Percentiles rank a stretch among this genome's conserved stretches.
These are phyloP conservation scores for Pachypanchax playfairii DNA, from an alignment of 2,113 vertebrate genomes.

Conservation along the genomic window DNA sequence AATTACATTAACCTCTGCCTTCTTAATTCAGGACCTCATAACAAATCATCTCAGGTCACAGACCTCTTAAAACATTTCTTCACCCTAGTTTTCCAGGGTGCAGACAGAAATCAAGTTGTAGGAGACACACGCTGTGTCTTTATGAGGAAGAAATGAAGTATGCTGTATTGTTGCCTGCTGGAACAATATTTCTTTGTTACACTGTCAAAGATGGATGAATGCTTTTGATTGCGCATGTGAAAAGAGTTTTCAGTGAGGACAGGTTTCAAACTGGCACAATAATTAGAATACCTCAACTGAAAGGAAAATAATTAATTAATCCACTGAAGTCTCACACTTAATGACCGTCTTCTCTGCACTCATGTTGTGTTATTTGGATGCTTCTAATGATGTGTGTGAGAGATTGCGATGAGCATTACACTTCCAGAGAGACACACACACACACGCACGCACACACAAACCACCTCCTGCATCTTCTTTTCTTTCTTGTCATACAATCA, in stretches of 20 bases:
- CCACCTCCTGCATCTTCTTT: slow-evolving; percentile 22
- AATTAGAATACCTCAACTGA: slow-evolving; percentile 68
- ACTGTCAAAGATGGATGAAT: slow-evolving; percentile 23
- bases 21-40: slow-evolving; percentile 69
- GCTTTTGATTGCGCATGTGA: slow-evolving; percentile 1
- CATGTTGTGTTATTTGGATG: slow-evolving; percentile 66
- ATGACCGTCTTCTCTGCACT: slow-evolving; percentile 56
- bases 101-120: slow-evolving; percentile 33
- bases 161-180: slow-evolving; percentile 27
- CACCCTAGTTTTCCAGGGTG: slow-evolving; percentile 37
- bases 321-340: slow-evolving; percentile 63
- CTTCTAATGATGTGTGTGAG: slow-evolving; percentile 68
- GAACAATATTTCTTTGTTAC: slow-evolving; percentile 27
- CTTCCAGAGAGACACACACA: slow-evolving; percentile 29
- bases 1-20: slow-evolving; percentile 82
- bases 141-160: slow-evolving; percentile 30
- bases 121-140: slow-evolving; percentile 25
- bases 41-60: slow-evolving; percentile 63
- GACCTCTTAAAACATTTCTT: slow-evolving; percentile 56
- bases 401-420: slow-evolving; percentile 32
- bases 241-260: slow-evolving; percentile 31
- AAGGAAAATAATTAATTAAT: slow-evolving; percentile 69
- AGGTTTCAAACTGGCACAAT: slow-evolving; percentile 54
- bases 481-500: slow-evolving; percentile 35
- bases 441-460: slow-evolving; percentile 15